Evolutionary conservation across 2,113 vertebrate species (phyloP), one percentile per base, ranked within the genome.

Genomic region (Saimiri boliviensis): DNA sequence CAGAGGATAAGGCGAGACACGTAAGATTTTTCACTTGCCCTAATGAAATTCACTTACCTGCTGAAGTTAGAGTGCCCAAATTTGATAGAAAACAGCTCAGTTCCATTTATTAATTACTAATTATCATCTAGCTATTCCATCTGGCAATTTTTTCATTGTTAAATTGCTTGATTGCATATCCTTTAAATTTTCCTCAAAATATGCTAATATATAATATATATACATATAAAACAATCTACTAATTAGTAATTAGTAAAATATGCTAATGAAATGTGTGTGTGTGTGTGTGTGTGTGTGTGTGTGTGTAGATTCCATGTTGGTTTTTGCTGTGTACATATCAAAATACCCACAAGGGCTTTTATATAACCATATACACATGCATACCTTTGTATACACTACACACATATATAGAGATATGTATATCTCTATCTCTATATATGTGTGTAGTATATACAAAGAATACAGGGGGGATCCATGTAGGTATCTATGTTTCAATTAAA

Each of bases 41-140:
- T 88, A 25, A 94, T 81, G 86, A 88, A 83, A 91, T 92, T 85
- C 58, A 40, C n/a, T 85, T 77, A 82, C 52, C 92, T 94, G 71
- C 68, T 89, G 14, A 35, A 37, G 17, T 21, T 7, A 91, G 27
- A n/a, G 60, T 58, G 56, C 32, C 27, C 49, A 30, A 76, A 23
- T 49, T 40, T 35, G 23, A 73, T 0, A 80, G 40, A n/a, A 49
- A 88, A 52, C 37, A 86, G 35, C 66, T 85, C 45, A 52, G 7
- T 32, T 54, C 20, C 49, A 37, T 14, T 81, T 70, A 21, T 23
- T 79, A 79, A 74, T 60, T 79, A 71, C 25, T 83, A 77, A 12
- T 54, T 10, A 13, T 83, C 58, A 27, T 20, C 56, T 85, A 6
- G 30, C 27, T 40, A 52, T 11, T 21, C 30, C 17, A 58, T 42